Conservation (phyloP, 2,888 invertebrate species). For the Spisula subtruncata region DNA sequence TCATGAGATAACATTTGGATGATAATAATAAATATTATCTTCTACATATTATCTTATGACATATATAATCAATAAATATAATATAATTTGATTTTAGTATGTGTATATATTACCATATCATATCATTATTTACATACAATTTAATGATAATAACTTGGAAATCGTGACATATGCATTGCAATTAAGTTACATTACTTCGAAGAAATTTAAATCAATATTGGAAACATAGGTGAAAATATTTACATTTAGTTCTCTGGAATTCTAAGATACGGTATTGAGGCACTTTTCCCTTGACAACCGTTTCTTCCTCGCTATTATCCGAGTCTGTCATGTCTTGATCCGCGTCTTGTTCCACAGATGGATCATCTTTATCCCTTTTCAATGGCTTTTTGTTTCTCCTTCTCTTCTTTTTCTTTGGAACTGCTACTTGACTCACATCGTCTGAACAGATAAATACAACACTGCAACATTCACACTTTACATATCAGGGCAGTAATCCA, state of each 20-base stretch:
- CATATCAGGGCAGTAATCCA: background rate
- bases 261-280: slow-evolving; percentile 22
- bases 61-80: too few relatives aligned
- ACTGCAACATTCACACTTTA: background rate
- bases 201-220: background rate
- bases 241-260: slow-evolving; percentile 50
- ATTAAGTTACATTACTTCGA: too few relatives aligned
- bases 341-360: background rate
- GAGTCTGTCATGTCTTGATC: slow-evolving; percentile 32
- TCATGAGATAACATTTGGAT: too few relatives aligned
- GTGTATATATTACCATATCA: too few relatives aligned
- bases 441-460: background rate
- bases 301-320: slow-evolving; percentile 41
- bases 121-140: too few relatives aligned
- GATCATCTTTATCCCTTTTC: slow-evolving; percentile 31
- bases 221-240: background rate
- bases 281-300: background rate
- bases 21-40: too few relatives aligned
- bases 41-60: too few relatives aligned
- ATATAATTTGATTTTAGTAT: too few relatives aligned
- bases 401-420: slow-evolving; percentile 49
- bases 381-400: slow-evolving; percentile 49
- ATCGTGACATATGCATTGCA: too few relatives aligned
- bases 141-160: too few relatives aligned
- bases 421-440: slow-evolving; percentile 12